Conservation (phyloP, 2,888 invertebrate species). For the Patella depressa region DNA sequence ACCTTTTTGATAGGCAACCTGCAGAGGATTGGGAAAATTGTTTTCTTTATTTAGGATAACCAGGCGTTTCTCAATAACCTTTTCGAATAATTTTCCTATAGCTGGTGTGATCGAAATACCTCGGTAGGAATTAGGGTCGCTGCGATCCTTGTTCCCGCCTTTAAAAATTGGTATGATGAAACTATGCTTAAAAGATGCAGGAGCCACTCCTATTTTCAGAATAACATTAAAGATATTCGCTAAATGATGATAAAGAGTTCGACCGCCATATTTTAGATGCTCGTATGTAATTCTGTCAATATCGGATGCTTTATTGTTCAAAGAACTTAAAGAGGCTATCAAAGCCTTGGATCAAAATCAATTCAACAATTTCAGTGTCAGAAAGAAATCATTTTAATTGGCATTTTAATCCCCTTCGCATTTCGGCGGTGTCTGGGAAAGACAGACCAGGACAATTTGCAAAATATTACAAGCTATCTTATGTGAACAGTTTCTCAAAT, state of each 20-base stretch:
- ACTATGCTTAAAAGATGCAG: conserved; percentile 1
- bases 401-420: too few relatives aligned
- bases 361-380: too few relatives aligned
- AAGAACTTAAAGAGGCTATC: too few relatives aligned
- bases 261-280: not conserved
- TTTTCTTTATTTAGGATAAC: not conserved
- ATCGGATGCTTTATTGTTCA: too few relatives aligned
- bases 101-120: conserved; percentile 14
- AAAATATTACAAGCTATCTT: too few relatives aligned
- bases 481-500: too few relatives aligned
- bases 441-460: too few relatives aligned
- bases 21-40: conserved; percentile 8
- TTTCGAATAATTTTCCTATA: conserved; percentile 16
- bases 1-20: too few relatives aligned
- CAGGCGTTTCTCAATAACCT: not conserved
- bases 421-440: too few relatives aligned
- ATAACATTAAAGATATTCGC: not conserved
- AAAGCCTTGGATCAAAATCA: too few relatives aligned
- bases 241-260: not conserved
- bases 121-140: conserved; percentile 12
- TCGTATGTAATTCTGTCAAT: not conserved
- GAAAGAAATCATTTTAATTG: too few relatives aligned
- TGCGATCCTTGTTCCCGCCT: conserved; percentile 12
- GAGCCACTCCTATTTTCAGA: not conserved
- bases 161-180: conserved; percentile 15